These are phyloP conservation scores for Diadophis punctatus DNA, from an alignment of 2,113 vertebrate species.

Conservation along the genomic window DNA sequence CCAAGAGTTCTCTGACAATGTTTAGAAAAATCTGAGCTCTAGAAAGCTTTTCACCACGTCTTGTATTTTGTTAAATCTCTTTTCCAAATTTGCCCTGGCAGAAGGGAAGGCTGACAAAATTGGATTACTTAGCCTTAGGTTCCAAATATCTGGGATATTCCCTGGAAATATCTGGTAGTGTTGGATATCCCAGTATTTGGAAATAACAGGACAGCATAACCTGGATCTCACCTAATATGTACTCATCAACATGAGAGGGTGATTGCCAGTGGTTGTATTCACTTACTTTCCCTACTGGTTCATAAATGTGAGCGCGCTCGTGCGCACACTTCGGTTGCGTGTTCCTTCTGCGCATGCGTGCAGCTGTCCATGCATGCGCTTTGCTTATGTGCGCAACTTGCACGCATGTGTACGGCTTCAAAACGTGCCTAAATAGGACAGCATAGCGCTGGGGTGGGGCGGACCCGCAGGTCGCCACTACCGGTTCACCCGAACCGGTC, in stretches of 20 bases:
- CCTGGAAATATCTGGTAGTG: background rate
- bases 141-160: background rate
- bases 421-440: too few species aligned
- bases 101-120: background rate
- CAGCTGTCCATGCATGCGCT: too few species aligned
- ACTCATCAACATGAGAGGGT: background rate
- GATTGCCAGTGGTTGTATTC: background rate
- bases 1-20: background rate
- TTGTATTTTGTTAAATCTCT: background rate
- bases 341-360: too few species aligned
- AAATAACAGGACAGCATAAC: background rate
- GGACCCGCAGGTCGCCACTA: too few species aligned
- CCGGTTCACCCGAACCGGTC: too few species aligned
- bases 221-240: background rate
- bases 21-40: too few species aligned
- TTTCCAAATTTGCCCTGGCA: background rate
- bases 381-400: too few species aligned
- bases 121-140: background rate
- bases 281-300: too few species aligned
- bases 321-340: too few species aligned
- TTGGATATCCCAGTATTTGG: background rate
- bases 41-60: background rate
- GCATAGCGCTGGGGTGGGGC: too few species aligned
- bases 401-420: too few species aligned
- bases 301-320: too few species aligned